Percentiles rank a stretch among this genome's conserved stretches.
These are phyloP conservation scores for Platyscapa corneri DNA, from an alignment of 1,140 invertebrate species.

Conservation along the genomic window DNA sequence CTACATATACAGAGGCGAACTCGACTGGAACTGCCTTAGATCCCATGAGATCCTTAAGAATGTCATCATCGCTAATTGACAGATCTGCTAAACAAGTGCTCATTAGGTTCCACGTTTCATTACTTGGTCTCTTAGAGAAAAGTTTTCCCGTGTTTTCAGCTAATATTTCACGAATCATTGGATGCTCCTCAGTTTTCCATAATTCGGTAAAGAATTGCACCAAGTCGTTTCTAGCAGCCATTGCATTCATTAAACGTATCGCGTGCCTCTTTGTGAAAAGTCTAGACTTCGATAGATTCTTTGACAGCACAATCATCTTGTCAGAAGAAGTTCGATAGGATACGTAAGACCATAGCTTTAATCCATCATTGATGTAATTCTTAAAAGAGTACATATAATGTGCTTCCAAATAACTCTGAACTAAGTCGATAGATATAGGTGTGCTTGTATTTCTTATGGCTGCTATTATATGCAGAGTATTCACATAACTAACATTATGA, in stretches of 20 bases:
- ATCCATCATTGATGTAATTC: slow-evolving; percentile 45
- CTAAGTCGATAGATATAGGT: slow-evolving; percentile 24
- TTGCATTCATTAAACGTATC: slow-evolving; percentile 57
- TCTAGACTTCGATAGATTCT: slow-evolving; percentile 46
- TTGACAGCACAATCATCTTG: slow-evolving; percentile 48
- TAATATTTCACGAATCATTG: slow-evolving; percentile 60
- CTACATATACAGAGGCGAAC: slow-evolving; percentile 56
- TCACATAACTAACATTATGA: neutral
- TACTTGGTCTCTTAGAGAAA: slow-evolving; percentile 53
- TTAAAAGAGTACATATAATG: slow-evolving; percentile 42
- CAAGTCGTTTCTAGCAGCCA: slow-evolving; percentile 49
- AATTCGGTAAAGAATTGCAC: slow-evolving; percentile 42
- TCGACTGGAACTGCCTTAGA: slow-evolving; percentile 51
- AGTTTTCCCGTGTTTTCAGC: slow-evolving; percentile 44
- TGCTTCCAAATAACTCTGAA: slow-evolving; percentile 2
- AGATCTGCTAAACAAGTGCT: slow-evolving; percentile 48
- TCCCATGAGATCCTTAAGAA: slow-evolving; percentile 35
- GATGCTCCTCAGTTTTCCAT: slow-evolving; percentile 56
- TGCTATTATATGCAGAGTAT: slow-evolving; percentile 23
- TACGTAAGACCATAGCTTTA: slow-evolving; percentile 54
- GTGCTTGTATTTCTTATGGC: slow-evolving; percentile 8
- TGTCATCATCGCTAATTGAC: slow-evolving; percentile 43
- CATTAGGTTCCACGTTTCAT: slow-evolving; percentile 56
- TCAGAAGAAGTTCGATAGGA: slow-evolving; percentile 44
- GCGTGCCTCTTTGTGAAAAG: slow-evolving; percentile 62